Evolutionary conservation across 1,140 invertebrate genomes (phyloP), one percentile per base, ranked within the genome.

Genomic region (Drosophila eugracilis): DNA sequence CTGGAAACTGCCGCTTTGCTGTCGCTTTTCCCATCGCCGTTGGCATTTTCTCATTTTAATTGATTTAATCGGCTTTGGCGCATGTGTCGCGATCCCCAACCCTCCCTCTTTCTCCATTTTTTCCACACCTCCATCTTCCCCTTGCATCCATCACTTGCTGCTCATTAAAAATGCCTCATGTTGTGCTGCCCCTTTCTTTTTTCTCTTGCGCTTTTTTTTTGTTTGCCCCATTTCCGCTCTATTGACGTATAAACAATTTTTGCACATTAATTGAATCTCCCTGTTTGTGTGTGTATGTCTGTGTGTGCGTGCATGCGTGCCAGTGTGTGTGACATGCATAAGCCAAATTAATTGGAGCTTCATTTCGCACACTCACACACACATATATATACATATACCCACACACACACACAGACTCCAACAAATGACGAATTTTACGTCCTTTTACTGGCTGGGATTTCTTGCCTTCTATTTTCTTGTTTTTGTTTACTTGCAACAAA

Each of bases 161-260:
- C 81, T 88, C 81, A 75, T 84, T 84, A 84, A 84, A 85, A 78
- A 62, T 63, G 70, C 47, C 55, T 69, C 26, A 63, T 72, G 65
- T 55, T 78, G 50, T 54, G 66, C 52, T 63, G 50, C 48, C 42
- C 42, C 39, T 50, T 72, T 48, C 30, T 19, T 55, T 17, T 48
- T 12, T 7, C 21, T n/a, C n/a, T n/a, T 10, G 10, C 30, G 39
- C 34, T 52, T 57, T 58, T 42, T 57, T 57, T 39, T 39, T 39
- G 28, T 55, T 71, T 75, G 37, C 41, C 36, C 47, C 80, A 78
- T 79, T 85, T 86, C 69, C 78, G 74, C 74, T 88, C 81, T 78
- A 88, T 86, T 86, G 83, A 72, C 50, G 78, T 86, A 86, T 83
- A 88, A 86, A 86, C 81, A 86, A 86, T 86, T 86, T 85, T 83